Evolutionary conservation across 2,888 invertebrate genomes (phyloP), one percentile per base, ranked within the genome.

Genomic region (Steinernema hermaphroditum): DNA sequence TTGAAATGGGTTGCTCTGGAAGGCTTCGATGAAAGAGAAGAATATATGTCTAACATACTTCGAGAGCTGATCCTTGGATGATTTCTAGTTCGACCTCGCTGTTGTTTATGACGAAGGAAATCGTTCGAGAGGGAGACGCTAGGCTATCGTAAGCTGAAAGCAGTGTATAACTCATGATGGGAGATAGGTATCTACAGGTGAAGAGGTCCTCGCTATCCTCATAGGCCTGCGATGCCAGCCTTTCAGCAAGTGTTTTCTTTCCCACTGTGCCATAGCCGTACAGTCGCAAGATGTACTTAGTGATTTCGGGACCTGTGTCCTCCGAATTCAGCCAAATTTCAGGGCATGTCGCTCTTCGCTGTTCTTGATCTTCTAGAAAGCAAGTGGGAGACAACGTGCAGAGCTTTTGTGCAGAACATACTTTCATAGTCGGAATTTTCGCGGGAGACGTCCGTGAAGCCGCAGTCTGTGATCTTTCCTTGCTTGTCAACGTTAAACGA

Each of bases 261-360:
- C 84, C 84, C 19, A 78, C 75, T 32, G 77, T 80, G 46, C 75
- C 77, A 19, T 75, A 73, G 16, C 84, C 84, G 73, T 84, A 84
- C 16, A 84, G 69, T 34, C 84, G 68, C 44, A 80, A 49, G 2
- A 70, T 68, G 44, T 44, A 46, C 32, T 69, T 69, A 9, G 19
- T 29, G 43, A 73, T 73, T 19, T 50, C 19, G n/a, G n/a, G n/a
- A n/a, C n/a, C n/a, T n/a, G n/a, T n/a, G n/a, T 50, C 70, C 49
- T 68, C 75, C 0, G 78, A 76, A 71, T 81, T 82, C 29, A 85
- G 78, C 77, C 82, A 85, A 68, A 85, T 85, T 74, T 85, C 85
- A 14, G 85, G 85, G 76, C 85, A 85, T 1, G 85, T 85, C 22
- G 85, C 80, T 6, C 85, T 81, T 19, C 85, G 81, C 62, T 16